Percentiles rank a stretch among this genome's conserved stretches.
Conservation (phyloP, 2,797 vertebrate species). For the Phataginus tetradactyla region DNA sequence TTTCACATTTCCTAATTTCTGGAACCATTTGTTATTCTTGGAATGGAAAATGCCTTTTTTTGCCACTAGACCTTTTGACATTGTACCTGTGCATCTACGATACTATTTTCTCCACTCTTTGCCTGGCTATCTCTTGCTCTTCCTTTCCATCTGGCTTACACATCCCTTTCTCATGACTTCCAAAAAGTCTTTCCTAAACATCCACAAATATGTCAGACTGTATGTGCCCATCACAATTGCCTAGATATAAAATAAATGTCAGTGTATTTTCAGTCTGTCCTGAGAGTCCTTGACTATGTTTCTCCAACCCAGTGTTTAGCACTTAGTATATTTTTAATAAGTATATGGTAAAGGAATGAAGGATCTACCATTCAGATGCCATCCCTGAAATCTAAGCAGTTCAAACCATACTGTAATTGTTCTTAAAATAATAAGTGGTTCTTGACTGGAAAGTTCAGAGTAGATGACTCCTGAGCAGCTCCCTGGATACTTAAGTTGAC, state of each 20-base stretch:
- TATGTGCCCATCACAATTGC: not conserved
- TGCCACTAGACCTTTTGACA: not conserved
- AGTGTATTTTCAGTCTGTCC: not conserved
- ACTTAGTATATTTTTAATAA: not conserved
- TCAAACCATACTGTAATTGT: not conserved
- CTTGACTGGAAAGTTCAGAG: not conserved
- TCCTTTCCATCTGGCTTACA: not conserved
- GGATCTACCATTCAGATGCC: not conserved
- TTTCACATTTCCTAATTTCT: not conserved
- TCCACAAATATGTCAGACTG: not conserved
- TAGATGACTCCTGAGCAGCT: not conserved
- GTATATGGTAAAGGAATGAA: not conserved
- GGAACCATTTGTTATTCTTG: not conserved
- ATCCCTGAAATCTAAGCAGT: not conserved
- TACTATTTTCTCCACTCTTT: not conserved
- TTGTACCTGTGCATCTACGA: not conserved
- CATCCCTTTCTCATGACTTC: not conserved
- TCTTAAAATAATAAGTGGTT: constrained; percentile 4
- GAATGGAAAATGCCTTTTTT: not conserved
- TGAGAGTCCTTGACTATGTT: not conserved
- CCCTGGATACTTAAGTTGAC: constrained; percentile 29
- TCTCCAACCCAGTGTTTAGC: not conserved
- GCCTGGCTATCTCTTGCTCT: not conserved
- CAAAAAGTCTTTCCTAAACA: not conserved
- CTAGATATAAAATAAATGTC: not conserved